These are phyloP conservation scores for Gasterosteus nipponicus DNA, from an alignment of 2,113 vertebrate genomes.

Conservation along the genomic window DNA sequence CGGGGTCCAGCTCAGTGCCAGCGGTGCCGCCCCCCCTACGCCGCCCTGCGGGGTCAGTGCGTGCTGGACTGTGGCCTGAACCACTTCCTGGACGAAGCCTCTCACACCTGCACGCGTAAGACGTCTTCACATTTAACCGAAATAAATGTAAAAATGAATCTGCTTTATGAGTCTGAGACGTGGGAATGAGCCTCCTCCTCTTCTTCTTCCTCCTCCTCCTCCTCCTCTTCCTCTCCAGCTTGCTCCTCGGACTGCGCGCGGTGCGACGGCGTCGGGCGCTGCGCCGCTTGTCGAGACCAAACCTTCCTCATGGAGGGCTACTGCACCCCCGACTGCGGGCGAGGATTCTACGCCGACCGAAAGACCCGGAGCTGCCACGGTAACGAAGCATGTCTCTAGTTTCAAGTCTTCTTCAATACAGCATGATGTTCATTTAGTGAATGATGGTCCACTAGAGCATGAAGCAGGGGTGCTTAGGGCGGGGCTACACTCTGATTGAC, in stretches of 20 bases:
- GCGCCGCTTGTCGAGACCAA: conserved; percentile 79
- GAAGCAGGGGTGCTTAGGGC: too few relatives aligned
- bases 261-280: conserved; percentile 80
- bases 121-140: background rate
- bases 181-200: too few relatives aligned
- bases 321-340: conserved; percentile 87
- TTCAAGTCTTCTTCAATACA: too few relatives aligned
- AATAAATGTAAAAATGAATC: too few relatives aligned
- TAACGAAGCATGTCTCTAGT: conserved; percentile 56
- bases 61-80: conserved; percentile 82
- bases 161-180: background rate
- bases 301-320: conserved; percentile 82
- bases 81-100: conserved; percentile 72
- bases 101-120: conserved; percentile 83
- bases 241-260: conserved; percentile 87
- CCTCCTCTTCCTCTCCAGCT: conserved; percentile 69
- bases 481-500: too few relatives aligned
- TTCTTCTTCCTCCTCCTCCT: too few relatives aligned
- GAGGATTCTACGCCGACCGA: conserved; percentile 80
- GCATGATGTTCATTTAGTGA: too few relatives aligned
- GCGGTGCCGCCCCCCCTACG: conserved; percentile 82
- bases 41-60: conserved; percentile 80
- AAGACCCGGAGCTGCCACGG: conserved; percentile 84
- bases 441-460: too few relatives aligned
- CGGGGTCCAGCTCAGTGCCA: conserved; percentile 77